Base-by-base conservation (phyloP, 2,113 vertebrate species). In the Eurypyga helias region DNA sequence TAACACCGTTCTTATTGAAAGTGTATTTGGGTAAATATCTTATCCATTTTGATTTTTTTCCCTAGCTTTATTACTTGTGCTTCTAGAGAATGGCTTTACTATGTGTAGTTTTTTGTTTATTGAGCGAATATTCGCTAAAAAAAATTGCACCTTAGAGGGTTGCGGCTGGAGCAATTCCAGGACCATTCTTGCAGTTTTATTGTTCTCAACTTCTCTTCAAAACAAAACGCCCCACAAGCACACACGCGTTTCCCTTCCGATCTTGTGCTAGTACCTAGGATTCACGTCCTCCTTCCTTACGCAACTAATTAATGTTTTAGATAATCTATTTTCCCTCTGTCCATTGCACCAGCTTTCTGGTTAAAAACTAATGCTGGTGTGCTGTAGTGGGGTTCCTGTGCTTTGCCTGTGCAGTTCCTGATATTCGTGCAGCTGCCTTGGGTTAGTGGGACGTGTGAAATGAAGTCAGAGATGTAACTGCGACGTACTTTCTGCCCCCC, bases 211-310 rank as follows among this genome's bases (percentile, higher is more conserved):
- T 89, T 79, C 6, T 54, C 38, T 76, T 89, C 20, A 38, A 82
- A 88, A 89, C 71, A 64, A 34, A 91, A 48, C 0, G 0, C 28
- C 14, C 52, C 0, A 0, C 76, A 82, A 82, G 26, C 0, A 0
- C 41, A 9, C 2, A 0, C 43, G 55, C 29, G 4, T 72, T 89
- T 92, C 57, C 38, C 21, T 70, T 78, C 34, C 71, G 70, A 11
- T 31, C 19, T 76, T 16, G 28, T 65, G 41, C 58, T 65, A n/a
- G 45, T 73, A 11, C 41, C 81, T 82, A 23, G 0, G 17, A 58
- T 34, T 92, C 34, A 84, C 43, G 48, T 51, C 33, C 29, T 96
- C 48, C 51, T 75, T 78, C 38, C 48, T 81, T 33, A 18, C 0
- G 1, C 55, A 54, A 70, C 18, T 62, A 51, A 3, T 29, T 71